phyloP scores from a whole-genome alignment of 2,797 vertebrate species.

The Esox masquinongy region DNA sequence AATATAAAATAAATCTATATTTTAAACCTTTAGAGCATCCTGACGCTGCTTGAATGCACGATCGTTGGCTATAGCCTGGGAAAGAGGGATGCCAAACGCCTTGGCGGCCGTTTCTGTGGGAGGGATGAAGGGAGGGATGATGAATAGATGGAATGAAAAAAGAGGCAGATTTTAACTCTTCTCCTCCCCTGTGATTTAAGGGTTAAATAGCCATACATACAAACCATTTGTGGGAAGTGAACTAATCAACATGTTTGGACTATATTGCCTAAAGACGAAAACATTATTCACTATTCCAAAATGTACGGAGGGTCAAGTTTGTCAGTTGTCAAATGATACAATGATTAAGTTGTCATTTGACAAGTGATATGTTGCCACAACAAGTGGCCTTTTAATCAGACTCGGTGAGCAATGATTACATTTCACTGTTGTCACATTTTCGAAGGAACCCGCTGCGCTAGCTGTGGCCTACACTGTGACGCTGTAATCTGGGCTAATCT shows the following conservation, averaged over 20 bases:
- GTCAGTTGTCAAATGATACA: no score
- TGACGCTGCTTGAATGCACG: conserved; percentile 73
- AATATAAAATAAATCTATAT: no score
- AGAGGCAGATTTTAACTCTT: neutral
- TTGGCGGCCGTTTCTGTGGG: conserved; percentile 76
- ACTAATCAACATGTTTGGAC: neutral
- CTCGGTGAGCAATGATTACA: no score
- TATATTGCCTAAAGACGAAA: neutral
- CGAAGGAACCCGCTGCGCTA: no score
- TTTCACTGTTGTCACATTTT: no score
- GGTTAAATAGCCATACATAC: conserved; percentile 3
- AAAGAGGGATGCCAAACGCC: conserved; percentile 84
- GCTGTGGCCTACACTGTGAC: no score
- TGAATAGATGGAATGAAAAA: neutral
- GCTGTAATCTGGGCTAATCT: no score
- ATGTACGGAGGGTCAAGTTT: no score
- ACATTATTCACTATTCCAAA: neutral
- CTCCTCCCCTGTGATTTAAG: neutral
- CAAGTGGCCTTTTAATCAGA: no score
- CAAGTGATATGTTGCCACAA: no score
- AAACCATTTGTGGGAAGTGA: neutral
- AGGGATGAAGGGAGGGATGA: neutral
- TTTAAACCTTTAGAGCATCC: conserved; percentile 72
- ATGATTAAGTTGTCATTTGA: no score
- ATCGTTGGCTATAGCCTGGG: conserved; percentile 85